Conservation (phyloP, 2,113 vertebrate species). For the Merops nubicus region DNA sequence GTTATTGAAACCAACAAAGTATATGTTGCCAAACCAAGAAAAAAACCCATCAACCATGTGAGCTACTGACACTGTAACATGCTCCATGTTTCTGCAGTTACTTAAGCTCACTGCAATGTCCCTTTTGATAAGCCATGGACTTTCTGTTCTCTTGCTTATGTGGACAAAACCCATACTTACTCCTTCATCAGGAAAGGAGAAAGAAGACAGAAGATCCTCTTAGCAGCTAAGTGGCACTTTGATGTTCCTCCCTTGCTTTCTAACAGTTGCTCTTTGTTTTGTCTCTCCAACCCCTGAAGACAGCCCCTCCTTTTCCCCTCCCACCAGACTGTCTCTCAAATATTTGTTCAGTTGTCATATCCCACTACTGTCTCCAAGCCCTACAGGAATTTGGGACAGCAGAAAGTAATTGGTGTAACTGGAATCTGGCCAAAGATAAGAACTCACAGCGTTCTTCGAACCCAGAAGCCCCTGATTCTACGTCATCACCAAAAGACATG, state of each 20-base stretch:
- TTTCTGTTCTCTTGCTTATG: background rate
- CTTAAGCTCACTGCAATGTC: background rate
- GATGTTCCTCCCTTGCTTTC: background rate
- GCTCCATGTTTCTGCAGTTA: background rate
- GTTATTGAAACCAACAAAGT: background rate
- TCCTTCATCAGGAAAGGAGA: background rate
- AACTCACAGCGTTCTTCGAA: background rate
- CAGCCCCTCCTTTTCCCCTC: background rate
- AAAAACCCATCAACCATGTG: background rate
- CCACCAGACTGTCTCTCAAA: background rate
- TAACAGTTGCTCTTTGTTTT: background rate
- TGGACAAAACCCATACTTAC: background rate
- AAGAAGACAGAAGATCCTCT: background rate
- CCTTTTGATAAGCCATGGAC: background rate
- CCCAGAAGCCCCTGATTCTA: background rate
- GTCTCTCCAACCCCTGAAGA: background rate
- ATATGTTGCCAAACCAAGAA: background rate
- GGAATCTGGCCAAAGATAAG: constrained; percentile 9
- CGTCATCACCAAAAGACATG: background rate
- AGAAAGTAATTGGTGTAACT: background rate
- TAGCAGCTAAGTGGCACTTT: background rate
- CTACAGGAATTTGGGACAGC: constrained; percentile 3
- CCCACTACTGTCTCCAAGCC: background rate
- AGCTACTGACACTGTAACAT: background rate
- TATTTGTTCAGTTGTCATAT: constrained; percentile 35